Percentiles rank a stretch among this genome's conserved stretches.
phyloP scores from a whole-genome alignment of 2,888 invertebrate species.

The Eristalinus sepulchralis region DNA sequence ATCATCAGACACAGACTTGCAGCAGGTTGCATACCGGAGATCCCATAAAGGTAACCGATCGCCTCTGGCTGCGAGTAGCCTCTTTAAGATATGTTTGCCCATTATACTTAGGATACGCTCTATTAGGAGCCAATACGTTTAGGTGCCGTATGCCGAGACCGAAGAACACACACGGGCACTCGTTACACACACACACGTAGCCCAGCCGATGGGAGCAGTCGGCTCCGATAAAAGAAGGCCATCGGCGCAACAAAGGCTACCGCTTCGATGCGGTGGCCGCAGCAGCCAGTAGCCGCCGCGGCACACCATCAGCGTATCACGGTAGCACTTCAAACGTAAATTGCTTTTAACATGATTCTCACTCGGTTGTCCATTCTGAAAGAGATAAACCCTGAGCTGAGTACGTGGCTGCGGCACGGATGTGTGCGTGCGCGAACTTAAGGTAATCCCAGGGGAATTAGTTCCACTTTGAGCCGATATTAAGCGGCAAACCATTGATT shows the following conservation, averaged over 20 bases:
- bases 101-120: constrained; percentile 70
- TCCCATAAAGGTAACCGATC: constrained; percentile 31
- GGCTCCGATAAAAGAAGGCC: constrained; percentile 67
- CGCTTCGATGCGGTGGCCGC: constrained; percentile 60
- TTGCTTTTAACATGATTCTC: constrained; percentile 76
- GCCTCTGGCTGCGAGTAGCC: constrained; percentile 24
- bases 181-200: neutral
- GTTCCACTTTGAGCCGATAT: constrained; percentile 58
- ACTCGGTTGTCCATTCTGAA: constrained; percentile 62
- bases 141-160: constrained; percentile 66
- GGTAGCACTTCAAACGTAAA: constrained; percentile 80
- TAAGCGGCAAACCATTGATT: constrained; percentile 58
- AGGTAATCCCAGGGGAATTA: constrained; percentile 62
- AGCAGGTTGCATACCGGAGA: constrained; percentile 33
- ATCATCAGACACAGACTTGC: neutral
- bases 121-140: constrained; percentile 69
- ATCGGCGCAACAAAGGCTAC: constrained; percentile 63
- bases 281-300: constrained; percentile 47
- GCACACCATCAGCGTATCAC: constrained; percentile 78
- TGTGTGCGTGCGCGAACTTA: constrained; percentile 1
- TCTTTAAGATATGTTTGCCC: constrained; percentile 64
- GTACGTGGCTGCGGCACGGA: constrained; percentile 8
- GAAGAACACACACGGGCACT: constrained; percentile 49
- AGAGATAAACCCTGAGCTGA: constrained; percentile 50
- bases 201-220: constrained; percentile 38